Evolutionary conservation across 2,113 vertebrate species (phyloP), one percentile per base, ranked within the genome.

Genomic region (Cebidichthys violaceus): DNA sequence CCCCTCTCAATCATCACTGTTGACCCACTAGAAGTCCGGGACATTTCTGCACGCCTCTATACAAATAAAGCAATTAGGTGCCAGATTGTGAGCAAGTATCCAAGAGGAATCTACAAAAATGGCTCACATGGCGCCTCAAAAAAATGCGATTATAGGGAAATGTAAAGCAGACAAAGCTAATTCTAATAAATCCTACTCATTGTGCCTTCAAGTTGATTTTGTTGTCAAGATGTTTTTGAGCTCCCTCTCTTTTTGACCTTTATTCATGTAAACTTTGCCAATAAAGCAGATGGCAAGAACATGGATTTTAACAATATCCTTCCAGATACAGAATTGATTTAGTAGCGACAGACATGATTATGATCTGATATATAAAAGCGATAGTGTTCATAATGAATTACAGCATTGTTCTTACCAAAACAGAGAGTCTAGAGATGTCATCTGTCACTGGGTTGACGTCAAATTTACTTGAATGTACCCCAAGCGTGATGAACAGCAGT

Each of bases 401-500:
- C 24, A 78, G 29, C 57, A n/a, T 68, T 43, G 24, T 50, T n/a
- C 94, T 95, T 93, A 96, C 95, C 95, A 96, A 88, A 88, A 92
- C 14, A 75, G 90, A 91, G 80, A 96, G 93, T 87, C 87, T 91
- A 17, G 79, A 84, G 91, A 95, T 94, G 94, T 96, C 95, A 95
- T 96, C 94, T 77, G 95, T 95, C 88, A 96, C 93, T 84, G 93
- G 93, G 87, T 92, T 95, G 93, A 91, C 82, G 82, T 92, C 92
- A 91, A 95, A 92, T 93, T 89, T 93, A 91, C 90, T 93, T 83
- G 94, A 93, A 92, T 93, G 87, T 71, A 94, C 93, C 90, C 90
- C 94, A 88, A 95, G 91, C 55, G 93, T 93, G 86, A 95, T 93
- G 88, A 90, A 94, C 89, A 95, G 92, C 89, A 96, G 92, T 90